Evolutionary conservation across 53 echinoderm and acorn worm species (phyloP).

Genomic region (Temnopleurus reevesii): DNA sequence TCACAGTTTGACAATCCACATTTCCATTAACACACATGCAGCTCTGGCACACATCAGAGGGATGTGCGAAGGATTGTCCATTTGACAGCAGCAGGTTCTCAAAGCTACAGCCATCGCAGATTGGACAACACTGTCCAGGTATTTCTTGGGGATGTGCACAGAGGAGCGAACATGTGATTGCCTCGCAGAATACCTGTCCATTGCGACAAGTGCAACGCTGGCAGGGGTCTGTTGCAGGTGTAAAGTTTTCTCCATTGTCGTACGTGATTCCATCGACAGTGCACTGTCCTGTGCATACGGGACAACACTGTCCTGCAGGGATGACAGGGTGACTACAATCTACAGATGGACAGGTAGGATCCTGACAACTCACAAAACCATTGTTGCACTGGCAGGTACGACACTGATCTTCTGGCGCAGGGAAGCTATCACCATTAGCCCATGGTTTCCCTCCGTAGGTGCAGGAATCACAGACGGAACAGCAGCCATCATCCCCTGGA

Average conservation of each 20-base stretch:
- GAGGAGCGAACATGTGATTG: constrained; percentile 74
- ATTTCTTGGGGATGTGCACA: constrained; percentile 85
- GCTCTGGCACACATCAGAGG: constrained; percentile 75
- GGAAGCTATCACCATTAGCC: constrained; percentile 88
- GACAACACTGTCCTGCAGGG: constrained; percentile 93
- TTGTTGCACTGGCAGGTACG: constrained; percentile 86
- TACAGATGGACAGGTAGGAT: constrained; percentile 74
- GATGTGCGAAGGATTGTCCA: constrained; percentile 74
- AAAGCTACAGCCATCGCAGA: constrained; percentile 91
- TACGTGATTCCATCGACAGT: constrained; percentile 88
- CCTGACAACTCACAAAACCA: constrained; percentile 86
- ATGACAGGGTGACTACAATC: constrained; percentile 72
- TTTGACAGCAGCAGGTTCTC: constrained; percentile 74
- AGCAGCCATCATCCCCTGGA: constrained; percentile 87
- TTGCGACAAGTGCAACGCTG: constrained; percentile 86
- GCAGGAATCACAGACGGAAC: constrained; percentile 87
- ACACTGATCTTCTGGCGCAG: constrained; percentile 87
- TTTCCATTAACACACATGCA: constrained; percentile 89
- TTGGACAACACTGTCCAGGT: constrained; percentile 87
- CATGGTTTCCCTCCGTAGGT: constrained; percentile 92
- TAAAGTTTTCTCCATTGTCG: constrained; percentile 85
- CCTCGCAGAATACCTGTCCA: constrained; percentile 87
- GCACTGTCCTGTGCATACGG: constrained; percentile 92
- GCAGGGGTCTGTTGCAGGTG: constrained; percentile 71
- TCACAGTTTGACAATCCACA: constrained; percentile 80